Evolutionary conservation across 2,113 vertebrate genomes (phyloP), one percentile per base, ranked within the genome.

Genomic region (Podiceps cristatus): DNA sequence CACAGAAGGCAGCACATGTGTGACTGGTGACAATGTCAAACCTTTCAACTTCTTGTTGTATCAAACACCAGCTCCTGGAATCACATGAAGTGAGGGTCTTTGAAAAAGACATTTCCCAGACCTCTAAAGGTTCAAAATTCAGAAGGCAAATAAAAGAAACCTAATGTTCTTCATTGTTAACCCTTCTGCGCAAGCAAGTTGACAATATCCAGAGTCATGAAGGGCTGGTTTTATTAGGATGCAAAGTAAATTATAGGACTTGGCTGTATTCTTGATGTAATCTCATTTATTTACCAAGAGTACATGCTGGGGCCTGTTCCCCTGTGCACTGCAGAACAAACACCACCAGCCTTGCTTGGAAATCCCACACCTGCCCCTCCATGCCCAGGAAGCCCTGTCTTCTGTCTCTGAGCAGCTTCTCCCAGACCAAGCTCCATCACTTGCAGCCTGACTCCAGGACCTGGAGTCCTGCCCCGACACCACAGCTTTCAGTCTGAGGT

Each of bases 221-320:
- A 44, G 50, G 76, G 68, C 63, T 94, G 67, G 53, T 64, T 93
- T 91, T 72, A 79, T 64, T 75, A 87, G 59, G 84, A 66, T 69
- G 76, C 73, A 75, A 95, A 97, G 62, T 45, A 84, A 87, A 90
- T 95, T 87, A 25, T 45, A 82, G 45, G 71, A 92, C 63, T 19
- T 85, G 88, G 82, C 69, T 85, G 74, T 91, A 81, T 56, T 84
- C 78, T 92, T 94, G 93, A 86, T 95, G 58, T 50, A 85, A 88
- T 95, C 91, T 94, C 77, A 52, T 85, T 83, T 90, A 82, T 90
- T 94, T 88, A 86, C 82, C 66, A 75, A 92, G 78, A 95, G 37
- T 73, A 74, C 81, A 85, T 0, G 10, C 73, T 84, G 64, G 35
- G 73, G 50, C 88, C 88, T 92, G 88, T 64, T 93, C 18, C 53